Conservation (phyloP, 1,140 invertebrate genomes). For the Calephelis virginiensis region DNA sequence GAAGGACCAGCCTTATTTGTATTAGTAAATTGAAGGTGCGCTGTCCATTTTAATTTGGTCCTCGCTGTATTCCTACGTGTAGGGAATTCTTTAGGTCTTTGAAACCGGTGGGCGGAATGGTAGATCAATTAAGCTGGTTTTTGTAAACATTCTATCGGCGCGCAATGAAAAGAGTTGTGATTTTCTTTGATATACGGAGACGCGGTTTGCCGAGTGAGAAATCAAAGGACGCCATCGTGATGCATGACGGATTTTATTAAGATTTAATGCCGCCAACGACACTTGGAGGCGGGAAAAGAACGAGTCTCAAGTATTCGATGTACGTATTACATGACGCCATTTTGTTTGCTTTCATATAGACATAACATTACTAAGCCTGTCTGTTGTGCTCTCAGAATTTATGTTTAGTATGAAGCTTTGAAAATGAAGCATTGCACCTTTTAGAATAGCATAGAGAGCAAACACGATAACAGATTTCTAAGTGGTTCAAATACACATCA, state of each 20-base stretch:
- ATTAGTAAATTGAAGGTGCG: constrained; percentile 75
- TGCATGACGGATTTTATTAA: constrained; percentile 77
- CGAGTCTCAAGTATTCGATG: constrained; percentile 74
- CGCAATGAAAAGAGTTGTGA: constrained; percentile 78
- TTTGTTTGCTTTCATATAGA: constrained; percentile 60
- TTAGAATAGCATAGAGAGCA: no score
- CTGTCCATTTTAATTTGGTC: constrained; percentile 63
- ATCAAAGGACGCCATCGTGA: constrained; percentile 71
- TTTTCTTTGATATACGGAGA: constrained; percentile 76
- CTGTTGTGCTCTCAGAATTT: not conserved
- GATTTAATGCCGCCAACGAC: constrained; percentile 76
- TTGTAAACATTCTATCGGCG: constrained; percentile 75
- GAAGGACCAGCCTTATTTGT: constrained; percentile 68
- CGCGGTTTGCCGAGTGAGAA: constrained; percentile 76
- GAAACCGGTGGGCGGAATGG: constrained; percentile 53
- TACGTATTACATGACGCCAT: constrained; percentile 72
- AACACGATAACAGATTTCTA: no score
- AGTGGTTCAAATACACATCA: no score
- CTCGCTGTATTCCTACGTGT: constrained; percentile 31
- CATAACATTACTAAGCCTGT: constrained; percentile 23
- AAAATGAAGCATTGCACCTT: no score
- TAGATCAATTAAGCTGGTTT: constrained; percentile 72
- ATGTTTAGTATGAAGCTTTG: not conserved
- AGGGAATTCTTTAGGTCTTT: constrained; percentile 41
- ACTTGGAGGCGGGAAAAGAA: constrained; percentile 76